Base-by-base conservation (phyloP, 2,113 vertebrate genomes). In the Gopherus evgoodei region DNA sequence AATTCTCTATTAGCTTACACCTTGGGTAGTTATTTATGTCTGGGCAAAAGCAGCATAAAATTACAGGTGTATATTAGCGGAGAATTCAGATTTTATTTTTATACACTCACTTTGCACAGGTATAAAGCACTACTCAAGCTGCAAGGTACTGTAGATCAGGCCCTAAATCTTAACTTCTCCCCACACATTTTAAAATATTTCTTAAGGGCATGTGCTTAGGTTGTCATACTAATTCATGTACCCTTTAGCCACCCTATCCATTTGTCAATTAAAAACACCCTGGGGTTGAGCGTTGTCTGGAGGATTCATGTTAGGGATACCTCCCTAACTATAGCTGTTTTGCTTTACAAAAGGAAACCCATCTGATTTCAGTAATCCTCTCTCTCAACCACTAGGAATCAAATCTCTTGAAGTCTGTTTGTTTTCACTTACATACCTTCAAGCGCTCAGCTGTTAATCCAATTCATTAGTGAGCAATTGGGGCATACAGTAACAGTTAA, bases 1-100 rank as follows among this genome's bases (percentile, higher is more conserved):
- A 54, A 27, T 10, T 47, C 52, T 83, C 27, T 11, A 35, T 4
- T 44, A 86, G 29, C 0, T 0, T 5, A 21, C 13, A 89, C 1
- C 19, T 80, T 49, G 16, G 35, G 14, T 4, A 21, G 19, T 44
- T 91, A 69, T 59, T 91, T 80, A 81, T 6, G 19, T 5, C 16
- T 52, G 69, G 16, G 91, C 22, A 76, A 76, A 76, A 42, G 47
- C 8, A 93, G 42, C 31, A 38, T 38, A 76, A 24, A 1, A 0
- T 0, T 24, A 82, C 85, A 96, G 79, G 21, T 38, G 79, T 38
- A 85, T 82, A 81, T 84, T 65, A 85, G 88, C 13, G 84, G 82
- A 86, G 38, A 8, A 21, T 4, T 72, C 62, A 76, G 59, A 90
- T 84, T 90, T 86, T 65, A 93, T 50, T 17, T 84, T 29, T 35